A percentile compares a stretch with the other conserved stretches of the same genome.
These are phyloP conservation scores for Rotaria sp. DNA, from an alignment of 2,888 invertebrate species.

Conservation along the genomic window DNA sequence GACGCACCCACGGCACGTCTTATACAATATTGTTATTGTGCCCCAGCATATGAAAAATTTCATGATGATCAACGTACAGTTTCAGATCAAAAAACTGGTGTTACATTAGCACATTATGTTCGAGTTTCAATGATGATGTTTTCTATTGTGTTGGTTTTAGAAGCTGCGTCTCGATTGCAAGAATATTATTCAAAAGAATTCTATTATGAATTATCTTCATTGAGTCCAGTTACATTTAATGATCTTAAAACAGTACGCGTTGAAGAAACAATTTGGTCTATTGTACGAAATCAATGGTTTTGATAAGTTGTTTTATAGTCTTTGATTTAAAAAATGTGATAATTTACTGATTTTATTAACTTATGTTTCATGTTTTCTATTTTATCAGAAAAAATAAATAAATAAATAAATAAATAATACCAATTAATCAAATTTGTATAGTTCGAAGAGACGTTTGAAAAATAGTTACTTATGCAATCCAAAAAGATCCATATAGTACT, in stretches of 20 bases:
- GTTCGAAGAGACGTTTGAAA: too few relatives aligned
- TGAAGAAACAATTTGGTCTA: not conserved
- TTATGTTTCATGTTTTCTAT: not conserved
- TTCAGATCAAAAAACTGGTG: not conserved
- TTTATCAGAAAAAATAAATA: too few relatives aligned
- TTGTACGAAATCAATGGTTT: conserved; percentile 27
- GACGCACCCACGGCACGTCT: conserved; percentile 5
- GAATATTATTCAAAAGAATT: not conserved
- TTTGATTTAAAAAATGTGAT: not conserved
- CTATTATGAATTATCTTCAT: conserved; percentile 4
- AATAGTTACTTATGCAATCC: too few relatives aligned
- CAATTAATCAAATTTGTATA: too few relatives aligned
- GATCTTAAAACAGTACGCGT: not conserved
- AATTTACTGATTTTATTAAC: not conserved
- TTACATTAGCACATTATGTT: conserved; percentile 17
- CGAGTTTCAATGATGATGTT: conserved; percentile 19
- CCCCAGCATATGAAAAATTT: not conserved
- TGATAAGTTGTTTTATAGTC: not conserved
- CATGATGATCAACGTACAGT: conserved; percentile 8
- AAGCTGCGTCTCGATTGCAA: conserved; percentile 5
- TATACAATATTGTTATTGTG: conserved; percentile 3
- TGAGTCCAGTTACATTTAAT: not conserved
- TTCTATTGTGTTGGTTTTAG: not conserved
- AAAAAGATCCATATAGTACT: too few relatives aligned
- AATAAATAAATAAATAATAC: too few relatives aligned